Evolutionary conservation across 2,888 invertebrate genomes (phyloP), one percentile per base, ranked within the genome.

Genomic region (Euzetes globulus): DNA sequence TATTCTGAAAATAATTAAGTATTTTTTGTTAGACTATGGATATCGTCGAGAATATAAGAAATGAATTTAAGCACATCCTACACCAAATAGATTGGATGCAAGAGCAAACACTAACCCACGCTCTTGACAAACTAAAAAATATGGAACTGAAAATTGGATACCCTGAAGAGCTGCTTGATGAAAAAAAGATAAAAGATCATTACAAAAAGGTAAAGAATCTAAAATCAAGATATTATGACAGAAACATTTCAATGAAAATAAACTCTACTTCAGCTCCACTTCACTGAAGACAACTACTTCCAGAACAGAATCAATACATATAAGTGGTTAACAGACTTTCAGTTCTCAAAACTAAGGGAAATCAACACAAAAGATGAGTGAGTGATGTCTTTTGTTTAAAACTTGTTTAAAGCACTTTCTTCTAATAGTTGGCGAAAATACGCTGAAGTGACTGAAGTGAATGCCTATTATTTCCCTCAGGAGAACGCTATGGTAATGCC

Each of bases 51-150:
- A 90, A 92, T 79, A 92, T 97, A 79, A 87, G 91, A 76, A 84
- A 86, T 74, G 90, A 93, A 78, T 95, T 95, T 84, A 87, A 88
- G 77, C 88, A 90, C 79, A 92, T 94, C 37, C 82, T 94, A 73
- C 85, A 86, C 19, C 86, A 88, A 75, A 80, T 94, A 13, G 90
- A 90, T 70, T 97, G 96, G 96, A 96, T 97, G 96, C 95, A 96
- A 81, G 87, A 88, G 0, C 84, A 85, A 78, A 96, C 96, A 0
- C 88, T 81, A 81, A 1, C n/a, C 25, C 71, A 75, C 63, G 72
- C 72, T 22, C 17, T 75, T 15, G 72, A 72, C 7, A 75, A 75
- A 25, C 19, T 75, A 13, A 72, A 77, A 5, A 58, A 75, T 1
- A 78, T 78, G 41, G 76, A 76, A 37, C 74, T 78, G 1, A 77